A percentile compares a stretch with the other conserved stretches of the same genome.
These are phyloP conservation scores for Glossosoma conforme DNA, from an alignment of 1,140 invertebrate genomes.

Conservation along the genomic window DNA sequence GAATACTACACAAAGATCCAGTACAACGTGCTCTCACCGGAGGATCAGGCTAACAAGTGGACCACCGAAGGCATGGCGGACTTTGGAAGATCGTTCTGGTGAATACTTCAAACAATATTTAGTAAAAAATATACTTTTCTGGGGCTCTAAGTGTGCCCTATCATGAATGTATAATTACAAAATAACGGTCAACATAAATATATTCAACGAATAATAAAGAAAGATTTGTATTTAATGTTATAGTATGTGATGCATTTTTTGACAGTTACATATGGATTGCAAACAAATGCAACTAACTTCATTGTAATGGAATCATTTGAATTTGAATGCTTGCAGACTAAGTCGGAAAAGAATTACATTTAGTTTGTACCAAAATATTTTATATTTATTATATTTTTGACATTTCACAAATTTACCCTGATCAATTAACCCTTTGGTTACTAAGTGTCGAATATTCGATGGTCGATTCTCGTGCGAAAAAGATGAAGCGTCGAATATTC, in stretches of 20 bases:
- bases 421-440: too few relatives aligned
- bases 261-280: background rate
- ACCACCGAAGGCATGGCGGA: conserved; percentile 62
- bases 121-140: too few relatives aligned
- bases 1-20: conserved; percentile 67
- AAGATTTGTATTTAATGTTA: conserved; percentile 12
- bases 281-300: background rate
- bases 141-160: too few relatives aligned
- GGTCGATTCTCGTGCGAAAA: too few relatives aligned
- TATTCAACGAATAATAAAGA: conserved; percentile 4
- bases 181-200: background rate
- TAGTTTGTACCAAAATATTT: too few relatives aligned
- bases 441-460: too few relatives aligned
- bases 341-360: too few relatives aligned
- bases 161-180: conserved; percentile 4
- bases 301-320: background rate
- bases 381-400: too few relatives aligned
- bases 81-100: conserved; percentile 77
- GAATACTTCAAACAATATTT: conserved; percentile 29
- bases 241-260: too few relatives aligned
- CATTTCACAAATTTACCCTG: too few relatives aligned
- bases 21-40: conserved; percentile 64
- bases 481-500: too few relatives aligned
- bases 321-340: background rate
- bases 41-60: conserved; percentile 66